phyloP scores from a whole-genome alignment of 64 coral and sea anemone species.

The Montipora foliosa region DNA sequence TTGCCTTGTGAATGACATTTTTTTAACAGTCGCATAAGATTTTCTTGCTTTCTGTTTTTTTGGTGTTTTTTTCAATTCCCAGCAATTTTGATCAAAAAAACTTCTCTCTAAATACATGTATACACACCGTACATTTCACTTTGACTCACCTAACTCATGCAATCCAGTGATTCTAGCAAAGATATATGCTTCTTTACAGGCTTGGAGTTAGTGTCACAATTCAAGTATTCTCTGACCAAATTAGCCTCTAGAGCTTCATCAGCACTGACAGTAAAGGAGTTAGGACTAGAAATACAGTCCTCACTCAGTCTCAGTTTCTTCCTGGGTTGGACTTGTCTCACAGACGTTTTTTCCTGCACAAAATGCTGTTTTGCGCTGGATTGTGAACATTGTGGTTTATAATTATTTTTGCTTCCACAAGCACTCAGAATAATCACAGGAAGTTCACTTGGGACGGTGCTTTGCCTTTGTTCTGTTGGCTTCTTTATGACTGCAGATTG shows the following conservation, averaged over 20 bases:
- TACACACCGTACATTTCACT: not conserved
- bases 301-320: constrained; percentile 8
- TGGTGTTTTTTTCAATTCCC: no score
- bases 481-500: not conserved
- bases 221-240: constrained; percentile 15
- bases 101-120: no score
- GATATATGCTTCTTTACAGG: not conserved
- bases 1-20: no score
- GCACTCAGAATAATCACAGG: constrained; percentile 12
- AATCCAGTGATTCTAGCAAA: constrained; percentile 15
- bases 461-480: not conserved
- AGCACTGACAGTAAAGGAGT: not conserved
- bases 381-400: not conserved
- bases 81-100: no score
- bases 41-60: no score
- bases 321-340: not conserved
- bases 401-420: not conserved
- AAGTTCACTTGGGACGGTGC: not conserved
- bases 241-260: constrained; percentile 31
- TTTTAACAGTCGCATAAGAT: no score
- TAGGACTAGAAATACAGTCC: not conserved
- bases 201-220: not conserved
- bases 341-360: not conserved
- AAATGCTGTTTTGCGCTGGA: not conserved
- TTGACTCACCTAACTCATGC: constrained; percentile 12